Evolutionary conservation across 2,888 invertebrate species (phyloP), one percentile per base, ranked within the genome.

Genomic region (Carcina quercana): DNA sequence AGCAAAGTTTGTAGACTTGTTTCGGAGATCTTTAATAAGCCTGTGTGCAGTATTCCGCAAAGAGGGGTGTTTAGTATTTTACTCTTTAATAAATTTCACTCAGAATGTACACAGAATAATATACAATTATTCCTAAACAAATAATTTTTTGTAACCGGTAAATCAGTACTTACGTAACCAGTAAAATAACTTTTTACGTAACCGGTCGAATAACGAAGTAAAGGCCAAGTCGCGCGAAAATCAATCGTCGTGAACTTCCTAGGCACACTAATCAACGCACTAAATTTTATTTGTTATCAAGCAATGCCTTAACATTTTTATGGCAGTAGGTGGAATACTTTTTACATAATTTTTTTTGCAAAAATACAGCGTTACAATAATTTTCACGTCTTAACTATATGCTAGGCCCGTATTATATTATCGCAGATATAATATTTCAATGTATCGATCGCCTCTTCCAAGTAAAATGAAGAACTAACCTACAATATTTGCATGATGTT

Each of bases 321-420:
- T 43, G 58, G 57, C 57, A 56, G 56, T 56, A 49, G 33, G 41
- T 42, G 36, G 38, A 41, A 40, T 42, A 41, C 32, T 37, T 29
- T 35, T 38, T 38, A 47, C 47, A 42, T 51, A 38, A 45, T 51
- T 34, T 37, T 45, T 52, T 59, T 65, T 76, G 79, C 78, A 78
- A 78, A 78, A 78, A 76, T 76, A 78, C 72, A 69, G 72, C 68
- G 52, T 50, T 52, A 44, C 29, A 42, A 51, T 47, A 57, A 44
- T 42, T 32, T 50, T 50, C 50, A 58, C 53, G 63, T 56, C 61
- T 67, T 70, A 70, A 42, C 34, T 29, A 29, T n/a, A n/a, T n/a
- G n/a, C n/a, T n/a, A n/a, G n/a, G n/a, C n/a, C n/a, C n/a, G n/a
- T n/a, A n/a, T n/a, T n/a, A n/a, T n/a, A n/a, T n/a, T n/a, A n/a